phyloP scores from a whole-genome alignment of 2,888 invertebrate species.

The Drosophila mettleri region DNA sequence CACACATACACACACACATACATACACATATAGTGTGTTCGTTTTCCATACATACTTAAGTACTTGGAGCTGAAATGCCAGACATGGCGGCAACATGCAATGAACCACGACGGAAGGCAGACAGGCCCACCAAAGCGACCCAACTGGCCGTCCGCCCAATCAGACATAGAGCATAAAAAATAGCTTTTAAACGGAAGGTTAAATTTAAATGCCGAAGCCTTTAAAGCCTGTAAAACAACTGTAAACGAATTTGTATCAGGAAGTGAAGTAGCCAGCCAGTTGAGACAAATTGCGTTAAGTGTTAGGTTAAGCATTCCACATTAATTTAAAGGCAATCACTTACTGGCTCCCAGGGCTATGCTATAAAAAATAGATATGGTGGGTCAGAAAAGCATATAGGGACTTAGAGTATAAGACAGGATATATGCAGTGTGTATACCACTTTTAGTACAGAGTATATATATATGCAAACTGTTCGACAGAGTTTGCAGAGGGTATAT shows the following conservation, averaged over 20 bases:
- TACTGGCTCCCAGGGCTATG: too few species aligned
- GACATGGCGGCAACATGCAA: conserved; percentile 80
- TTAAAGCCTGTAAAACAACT: background rate
- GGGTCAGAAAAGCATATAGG: too few species aligned
- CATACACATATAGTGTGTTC: conserved; percentile 14
- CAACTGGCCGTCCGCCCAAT: background rate
- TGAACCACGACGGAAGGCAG: conserved; percentile 61
- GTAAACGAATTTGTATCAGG: background rate
- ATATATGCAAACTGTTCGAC: too few species aligned
- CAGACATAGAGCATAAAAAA: conserved; percentile 10
- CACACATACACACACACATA: conserved; percentile 37
- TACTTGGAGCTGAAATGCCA: conserved; percentile 61
- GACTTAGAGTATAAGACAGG: too few species aligned
- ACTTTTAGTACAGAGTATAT: too few species aligned
- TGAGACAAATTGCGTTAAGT: too few species aligned
- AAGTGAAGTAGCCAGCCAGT: too few species aligned
- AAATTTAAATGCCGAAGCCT: conserved; percentile 1
- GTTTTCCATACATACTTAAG: conserved; percentile 35
- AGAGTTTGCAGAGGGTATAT: too few species aligned
- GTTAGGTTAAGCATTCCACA: too few species aligned
- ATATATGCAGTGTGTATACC: too few species aligned
- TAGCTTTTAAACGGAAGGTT: background rate
- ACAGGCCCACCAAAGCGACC: conserved; percentile 25
- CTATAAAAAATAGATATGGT: too few species aligned
- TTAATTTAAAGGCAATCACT: too few species aligned